Evolutionary conservation across 2,797 vertebrate genomes (phyloP).

Genomic region (Sparus aurata): DNA sequence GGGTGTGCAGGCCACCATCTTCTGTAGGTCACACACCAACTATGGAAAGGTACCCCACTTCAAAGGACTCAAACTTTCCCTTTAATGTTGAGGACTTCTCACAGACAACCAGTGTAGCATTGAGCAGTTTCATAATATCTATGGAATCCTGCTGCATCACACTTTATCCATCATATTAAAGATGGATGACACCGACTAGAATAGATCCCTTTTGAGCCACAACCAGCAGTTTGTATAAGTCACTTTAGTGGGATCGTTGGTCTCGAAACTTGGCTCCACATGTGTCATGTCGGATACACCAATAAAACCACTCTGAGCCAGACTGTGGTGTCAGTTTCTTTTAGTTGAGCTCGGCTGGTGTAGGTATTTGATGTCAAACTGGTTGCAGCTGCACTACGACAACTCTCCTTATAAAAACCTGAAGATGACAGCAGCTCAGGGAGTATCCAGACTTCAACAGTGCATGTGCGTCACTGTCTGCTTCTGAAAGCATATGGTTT

Average conservation of each 20-base stretch:
- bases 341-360: constrained; percentile 6
- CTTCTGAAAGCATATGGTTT: constrained; percentile 9
- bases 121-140: neutral
- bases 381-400: constrained; percentile 49
- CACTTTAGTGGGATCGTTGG: neutral
- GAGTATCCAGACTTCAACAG: neutral
- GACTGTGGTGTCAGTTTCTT: constrained; percentile 15
- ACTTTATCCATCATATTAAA: neutral
- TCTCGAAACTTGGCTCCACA: constrained; percentile 19
- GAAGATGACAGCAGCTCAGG: neutral
- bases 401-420: constrained; percentile 19
- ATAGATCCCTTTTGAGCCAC: constrained; percentile 5
- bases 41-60: too few relatives aligned
- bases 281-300: constrained; percentile 4
- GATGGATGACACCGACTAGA: neutral
- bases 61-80: too few relatives aligned
- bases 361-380: constrained; percentile 45
- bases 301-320: constrained; percentile 36
- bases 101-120: neutral
- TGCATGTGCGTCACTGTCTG: constrained; percentile 8
- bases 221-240: constrained; percentile 8
- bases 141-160: neutral
- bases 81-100: neutral
- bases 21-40: too few relatives aligned
- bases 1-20: too few relatives aligned